These are phyloP conservation scores for Aplysina aerophoba DNA, from an alignment of 37 sponge, comb jelly and placozoan genomes.

Conservation along the genomic window DNA sequence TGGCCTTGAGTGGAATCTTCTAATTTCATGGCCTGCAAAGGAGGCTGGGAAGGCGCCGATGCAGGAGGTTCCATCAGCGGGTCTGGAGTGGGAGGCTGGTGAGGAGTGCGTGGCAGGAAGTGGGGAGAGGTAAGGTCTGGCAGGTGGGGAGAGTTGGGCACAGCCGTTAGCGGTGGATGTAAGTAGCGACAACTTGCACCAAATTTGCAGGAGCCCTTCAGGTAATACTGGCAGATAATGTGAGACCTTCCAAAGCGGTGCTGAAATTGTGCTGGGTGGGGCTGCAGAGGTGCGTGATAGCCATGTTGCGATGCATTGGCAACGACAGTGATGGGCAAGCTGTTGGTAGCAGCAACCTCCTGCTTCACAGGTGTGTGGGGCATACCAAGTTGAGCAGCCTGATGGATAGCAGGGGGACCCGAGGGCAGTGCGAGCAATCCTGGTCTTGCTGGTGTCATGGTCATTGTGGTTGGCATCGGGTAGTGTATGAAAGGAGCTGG, in stretches of 20 bases:
- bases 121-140: neutral
- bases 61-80: neutral
- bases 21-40: no score
- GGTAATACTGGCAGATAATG: conserved; percentile 59
- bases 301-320: neutral
- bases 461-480: neutral
- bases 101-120: conserved; percentile 1
- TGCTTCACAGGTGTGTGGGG: neutral
- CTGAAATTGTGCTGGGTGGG: neutral
- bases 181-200: conserved; percentile 80
- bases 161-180: conserved; percentile 36
- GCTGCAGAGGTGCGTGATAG: neutral
- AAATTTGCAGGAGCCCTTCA: conserved; percentile 62
- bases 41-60: no score
- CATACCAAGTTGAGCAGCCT: no score
- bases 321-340: conserved; percentile 3
- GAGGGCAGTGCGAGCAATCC: neutral
- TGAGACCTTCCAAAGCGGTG: conserved; percentile 39
- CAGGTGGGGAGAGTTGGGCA: neutral
- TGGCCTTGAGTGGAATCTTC: no score
- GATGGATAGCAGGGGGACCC: no score
- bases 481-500: neutral
- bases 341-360: conserved; percentile 15
- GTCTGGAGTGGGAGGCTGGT: neutral
- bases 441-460: neutral